These are phyloP conservation scores for Brenthis ino DNA, from an alignment of 2,888 invertebrate genomes.

Conservation along the genomic window DNA sequence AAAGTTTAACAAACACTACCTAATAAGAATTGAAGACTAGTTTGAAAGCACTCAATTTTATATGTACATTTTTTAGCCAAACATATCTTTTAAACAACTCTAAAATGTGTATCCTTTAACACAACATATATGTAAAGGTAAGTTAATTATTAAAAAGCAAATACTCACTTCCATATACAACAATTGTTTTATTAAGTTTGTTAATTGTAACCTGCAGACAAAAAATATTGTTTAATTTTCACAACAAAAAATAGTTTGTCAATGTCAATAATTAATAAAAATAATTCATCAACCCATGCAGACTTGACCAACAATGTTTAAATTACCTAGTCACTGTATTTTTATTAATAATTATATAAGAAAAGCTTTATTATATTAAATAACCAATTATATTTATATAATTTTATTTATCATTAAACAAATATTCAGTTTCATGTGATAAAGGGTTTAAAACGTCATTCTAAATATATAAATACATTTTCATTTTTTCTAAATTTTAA, in stretches of 20 bases:
- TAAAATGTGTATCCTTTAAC: neutral
- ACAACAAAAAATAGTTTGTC: neutral
- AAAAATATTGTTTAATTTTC: constrained; percentile 1
- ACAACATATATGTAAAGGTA: constrained; percentile 2
- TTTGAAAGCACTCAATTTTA: neutral
- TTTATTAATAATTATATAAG: too few relatives aligned
- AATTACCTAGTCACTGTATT: too few relatives aligned
- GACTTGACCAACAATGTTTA: too few relatives aligned
- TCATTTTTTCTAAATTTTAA: too few relatives aligned
- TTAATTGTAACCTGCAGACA: constrained; percentile 69
- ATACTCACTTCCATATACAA: constrained; percentile 68
- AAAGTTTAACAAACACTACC: neutral
- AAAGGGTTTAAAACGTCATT: too few relatives aligned
- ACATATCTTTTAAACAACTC: neutral
- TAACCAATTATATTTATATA: too few relatives aligned
- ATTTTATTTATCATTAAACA: too few relatives aligned
- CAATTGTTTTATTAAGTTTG: constrained; percentile 69
- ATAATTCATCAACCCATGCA: neutral
- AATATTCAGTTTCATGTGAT: too few relatives aligned
- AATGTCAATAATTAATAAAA: too few relatives aligned
- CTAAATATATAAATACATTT: too few relatives aligned
- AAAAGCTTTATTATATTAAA: too few relatives aligned
- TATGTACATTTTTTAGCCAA: too few relatives aligned
- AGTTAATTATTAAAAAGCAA: neutral
- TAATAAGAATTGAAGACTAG: neutral